Evolutionary conservation across 2,888 invertebrate genomes (phyloP), one percentile per base, ranked within the genome.

Genomic region (Scaptomyza cyrtandrae): DNA sequence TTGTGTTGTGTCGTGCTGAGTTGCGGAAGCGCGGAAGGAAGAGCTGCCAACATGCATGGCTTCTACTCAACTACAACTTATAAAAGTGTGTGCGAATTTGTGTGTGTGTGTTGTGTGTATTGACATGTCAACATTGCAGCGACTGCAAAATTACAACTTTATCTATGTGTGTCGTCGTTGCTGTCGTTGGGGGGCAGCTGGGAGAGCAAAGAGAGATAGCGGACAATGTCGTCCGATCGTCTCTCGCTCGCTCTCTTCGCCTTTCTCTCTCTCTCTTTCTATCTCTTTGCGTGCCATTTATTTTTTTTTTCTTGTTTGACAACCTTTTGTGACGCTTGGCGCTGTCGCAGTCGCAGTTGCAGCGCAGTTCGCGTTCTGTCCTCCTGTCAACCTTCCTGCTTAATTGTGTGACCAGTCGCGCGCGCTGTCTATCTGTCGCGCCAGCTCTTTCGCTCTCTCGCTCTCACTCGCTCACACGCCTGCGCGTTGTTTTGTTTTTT

Each of bases 61-160:
- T 65, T 48, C 33, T 41, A 16, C 10, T 14, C 48, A 35, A 50
- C 63, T 46, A 72, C 57, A 58, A 56, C 37, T 37, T 33, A 50
- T 50, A 39, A 16, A 29, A 29, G n/a, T 24, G 37, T 44, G 16
- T 53, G n/a, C 45, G 33, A 19, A 13, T 24, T 19, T 39, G 16
- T 53, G 10, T 62, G 54, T 56, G 29, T 71, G 48, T 52, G 66
- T 86, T 56, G 29, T 71, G 48, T 52, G 66, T 86, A 83, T 83
- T 84, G 86, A 83, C 86, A 83, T 83, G 79, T 86, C 79, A 84
- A 81, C 77, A 24, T 81, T 57, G 48, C 43, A 41, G 65, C 56
- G 35, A 63, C 74, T 83, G 86, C 76, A 69, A 86, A 86, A 81
- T 84, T 84, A 84, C 81, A 86, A 86, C 86, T 86, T 86, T 86